These are phyloP conservation scores for Ditylenchus weischeri DNA, from an alignment of 2,888 invertebrate genomes.

Conservation along the genomic window DNA sequence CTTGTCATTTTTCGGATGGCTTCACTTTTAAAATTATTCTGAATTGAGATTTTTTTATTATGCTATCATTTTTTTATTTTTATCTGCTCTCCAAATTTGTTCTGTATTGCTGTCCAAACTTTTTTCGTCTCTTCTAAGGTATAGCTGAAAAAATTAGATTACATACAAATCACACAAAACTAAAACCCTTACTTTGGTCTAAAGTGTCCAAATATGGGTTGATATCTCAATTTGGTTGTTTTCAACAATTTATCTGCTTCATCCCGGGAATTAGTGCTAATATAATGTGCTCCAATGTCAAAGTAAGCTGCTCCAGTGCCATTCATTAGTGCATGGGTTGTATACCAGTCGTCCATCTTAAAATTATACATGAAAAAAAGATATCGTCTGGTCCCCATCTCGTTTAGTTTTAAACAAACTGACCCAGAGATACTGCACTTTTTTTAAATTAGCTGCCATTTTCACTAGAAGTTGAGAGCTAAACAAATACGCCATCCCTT, in stretches of 20 bases:
- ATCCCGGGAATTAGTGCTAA: conserved; percentile 24
- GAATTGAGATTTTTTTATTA: no score
- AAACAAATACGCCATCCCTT: conserved; percentile 44
- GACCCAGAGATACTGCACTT: conserved; percentile 40
- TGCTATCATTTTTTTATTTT: no score
- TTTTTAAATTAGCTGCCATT: conserved; percentile 31
- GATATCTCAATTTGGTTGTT: conserved; percentile 3
- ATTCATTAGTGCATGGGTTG: conserved; percentile 34
- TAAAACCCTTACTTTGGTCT: conserved; percentile 23
- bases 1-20: no score
- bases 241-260: conserved; percentile 16
- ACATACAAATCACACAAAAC: no score
- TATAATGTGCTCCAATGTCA: conserved; percentile 29
- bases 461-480: conserved; percentile 32
- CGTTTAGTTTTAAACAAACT: background rate
- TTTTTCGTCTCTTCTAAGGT: no score
- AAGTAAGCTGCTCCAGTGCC: conserved; percentile 27
- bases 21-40: no score
- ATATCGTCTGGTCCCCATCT: no score
- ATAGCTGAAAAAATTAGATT: no score
- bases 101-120: no score
- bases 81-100: no score
- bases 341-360: conserved; percentile 50
- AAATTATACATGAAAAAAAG: background rate
- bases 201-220: conserved; percentile 41